Conservation (phyloP, 2,113 vertebrate species). For the Crotophaga sulcirostris region DNA sequence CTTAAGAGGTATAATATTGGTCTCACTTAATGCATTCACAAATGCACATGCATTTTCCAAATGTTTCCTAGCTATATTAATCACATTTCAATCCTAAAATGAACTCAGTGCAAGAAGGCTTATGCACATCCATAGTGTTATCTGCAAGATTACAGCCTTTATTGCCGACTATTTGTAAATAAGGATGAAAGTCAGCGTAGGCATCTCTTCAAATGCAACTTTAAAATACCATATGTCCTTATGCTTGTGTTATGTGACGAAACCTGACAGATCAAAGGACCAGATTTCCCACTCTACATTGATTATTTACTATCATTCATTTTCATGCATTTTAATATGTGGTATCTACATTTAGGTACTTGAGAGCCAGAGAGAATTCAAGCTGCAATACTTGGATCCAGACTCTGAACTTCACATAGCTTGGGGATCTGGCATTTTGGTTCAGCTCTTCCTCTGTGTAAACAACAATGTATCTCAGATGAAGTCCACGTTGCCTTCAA, state of each 20-base stretch:
- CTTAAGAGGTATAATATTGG: background rate
- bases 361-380: conserved; percentile 60
- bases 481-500: conserved; percentile 39
- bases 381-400: conserved; percentile 66
- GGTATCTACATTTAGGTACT: conserved; percentile 65
- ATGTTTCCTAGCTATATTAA: conserved; percentile 38
- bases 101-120: conserved; percentile 18
- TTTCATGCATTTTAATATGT: conserved; percentile 72
- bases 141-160: conserved; percentile 57
- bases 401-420: conserved; percentile 64
- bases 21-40: conserved; percentile 1
- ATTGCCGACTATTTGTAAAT: conserved; percentile 70
- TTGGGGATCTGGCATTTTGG: conserved; percentile 52
- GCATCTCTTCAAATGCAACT: conserved; percentile 66
- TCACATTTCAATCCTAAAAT: conserved; percentile 26
- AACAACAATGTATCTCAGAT: conserved; percentile 42
- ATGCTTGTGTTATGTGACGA: conserved; percentile 66
- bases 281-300: conserved; percentile 71
- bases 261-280: conserved; percentile 71
- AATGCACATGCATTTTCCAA: background rate
- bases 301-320: conserved; percentile 74
- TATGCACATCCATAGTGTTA: conserved; percentile 27
- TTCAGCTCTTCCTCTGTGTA: conserved; percentile 46
- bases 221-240: conserved; percentile 71
- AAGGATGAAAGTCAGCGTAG: conserved; percentile 65